Evolutionary conservation across 2,888 invertebrate species (phyloP), one percentile per base, ranked within the genome.

Genomic region (Lysandra coridon): DNA sequence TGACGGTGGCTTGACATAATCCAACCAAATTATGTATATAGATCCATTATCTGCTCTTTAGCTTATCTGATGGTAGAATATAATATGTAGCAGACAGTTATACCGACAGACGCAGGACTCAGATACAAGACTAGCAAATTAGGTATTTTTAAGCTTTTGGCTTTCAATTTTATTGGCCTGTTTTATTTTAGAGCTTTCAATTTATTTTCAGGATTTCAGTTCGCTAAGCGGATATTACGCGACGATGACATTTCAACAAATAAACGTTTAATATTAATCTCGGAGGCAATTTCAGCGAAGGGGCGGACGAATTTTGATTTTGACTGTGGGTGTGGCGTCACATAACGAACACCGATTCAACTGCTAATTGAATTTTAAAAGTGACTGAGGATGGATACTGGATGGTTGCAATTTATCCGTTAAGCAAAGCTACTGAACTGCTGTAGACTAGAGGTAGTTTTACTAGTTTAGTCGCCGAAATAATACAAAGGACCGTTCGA

Each of bases 191-290:
- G 62, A 62, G 23, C 7, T 62, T 23, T 62, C 62, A 6, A 62
- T 62, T 62, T 62, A 62, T 62, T 62, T 62, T n/a, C n/a, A 23
- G 10, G 62, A 62, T n/a, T 62, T 62, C 62, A 62, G 62, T 62
- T 62, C 62, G 62, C 62, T 62, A 62, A 62, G 62, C 62, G 62
- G 62, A 62, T 62, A 62, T 62, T 62, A 23, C 17, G 62, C 62
- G 62, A 62, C 62, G n/a, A 23, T n/a, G 23, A 62, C 23, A 62
- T 62, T 62, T 62, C 57, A 62, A 62, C 62, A 62, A 62, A 62
- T 62, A 23, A 62, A 62, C n/a, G 62, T 23, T 62, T 7, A 62
- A 62, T 62, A 23, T 62, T 23, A 23, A 23, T 62, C n/a, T 62
- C 23, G 62, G 23, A 23, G 23, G 7, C 62, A 62, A 62, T 62